These are phyloP conservation scores for Cheracebus regulus DNA, from an alignment of 2,797 vertebrate species.

Conservation along the genomic window DNA sequence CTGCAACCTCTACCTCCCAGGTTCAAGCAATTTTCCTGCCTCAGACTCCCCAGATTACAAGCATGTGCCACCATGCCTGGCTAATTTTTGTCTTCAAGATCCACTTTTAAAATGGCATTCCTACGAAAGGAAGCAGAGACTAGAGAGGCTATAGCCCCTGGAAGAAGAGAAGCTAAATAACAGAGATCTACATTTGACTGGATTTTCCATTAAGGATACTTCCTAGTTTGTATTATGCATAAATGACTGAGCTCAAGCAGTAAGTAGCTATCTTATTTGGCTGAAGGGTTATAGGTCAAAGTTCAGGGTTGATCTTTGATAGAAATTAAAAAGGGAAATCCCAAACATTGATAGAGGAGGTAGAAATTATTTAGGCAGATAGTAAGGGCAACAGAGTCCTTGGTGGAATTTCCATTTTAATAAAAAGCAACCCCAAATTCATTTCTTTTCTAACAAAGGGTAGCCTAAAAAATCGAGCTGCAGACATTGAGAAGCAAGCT, in stretches of 20 bases:
- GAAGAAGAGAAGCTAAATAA: not conserved
- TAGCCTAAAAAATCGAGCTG: no score
- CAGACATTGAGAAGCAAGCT: no score
- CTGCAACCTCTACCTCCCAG: no score
- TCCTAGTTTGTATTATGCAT: not conserved
- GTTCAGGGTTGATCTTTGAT: not conserved
- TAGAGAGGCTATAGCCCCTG: not conserved
- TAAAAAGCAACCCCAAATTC: no score
- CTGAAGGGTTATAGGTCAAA: not conserved
- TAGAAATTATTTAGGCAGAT: no score
- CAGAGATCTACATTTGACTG: not conserved
- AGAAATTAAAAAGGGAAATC: not conserved
- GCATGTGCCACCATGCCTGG: no score
- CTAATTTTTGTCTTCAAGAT: not conserved
- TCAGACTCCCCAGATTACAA: no score
- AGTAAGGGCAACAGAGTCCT: no score
- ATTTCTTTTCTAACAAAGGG: no score
- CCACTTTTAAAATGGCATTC: not conserved
- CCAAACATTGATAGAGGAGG: not conserved
- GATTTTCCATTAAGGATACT: not conserved
- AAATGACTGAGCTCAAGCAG: not conserved
- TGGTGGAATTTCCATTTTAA: no score
- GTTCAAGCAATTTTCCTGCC: no score
- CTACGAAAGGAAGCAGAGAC: not conserved
- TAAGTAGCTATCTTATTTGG: not conserved